Evolutionary conservation across 1,140 invertebrate genomes (phyloP).

Genomic region (Aphidius gifuensis): DNA sequence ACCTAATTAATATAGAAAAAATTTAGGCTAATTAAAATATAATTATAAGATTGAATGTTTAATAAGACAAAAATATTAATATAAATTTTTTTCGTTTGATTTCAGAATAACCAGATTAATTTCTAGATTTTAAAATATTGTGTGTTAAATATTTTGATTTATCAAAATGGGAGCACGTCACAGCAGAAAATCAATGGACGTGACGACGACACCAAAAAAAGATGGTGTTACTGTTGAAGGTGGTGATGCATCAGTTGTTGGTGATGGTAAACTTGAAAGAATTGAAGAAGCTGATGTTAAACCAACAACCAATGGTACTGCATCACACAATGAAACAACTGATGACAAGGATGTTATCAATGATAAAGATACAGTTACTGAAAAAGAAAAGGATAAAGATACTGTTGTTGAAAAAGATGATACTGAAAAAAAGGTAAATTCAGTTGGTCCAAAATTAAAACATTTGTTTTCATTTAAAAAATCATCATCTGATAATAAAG

Average conservation of each 20-base stretch:
- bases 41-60: no score
- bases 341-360: conserved; percentile 62
- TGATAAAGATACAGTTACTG: conserved; percentile 49
- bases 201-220: conserved; percentile 76
- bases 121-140: no score
- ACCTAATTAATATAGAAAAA: no score
- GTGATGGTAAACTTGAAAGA: conserved; percentile 66
- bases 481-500: conserved; percentile 59
- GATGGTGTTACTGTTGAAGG: conserved; percentile 59
- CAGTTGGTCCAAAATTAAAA: no score
- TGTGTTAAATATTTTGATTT: no score
- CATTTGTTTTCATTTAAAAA: no score
- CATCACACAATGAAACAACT: conserved; percentile 61
- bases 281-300: conserved; percentile 70
- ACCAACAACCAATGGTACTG: conserved; percentile 68
- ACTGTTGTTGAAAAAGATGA: neutral
- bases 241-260: conserved; percentile 59
- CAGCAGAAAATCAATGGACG: conserved; percentile 81
- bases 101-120: no score
- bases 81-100: no score
- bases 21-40: no score
- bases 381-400: conserved; percentile 16
- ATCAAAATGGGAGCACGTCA: conserved; percentile 71
- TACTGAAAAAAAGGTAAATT: no score
- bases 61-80: no score